phyloP scores from a whole-genome alignment of 2,888 invertebrate genomes.

The Nemapogon koenigi region DNA sequence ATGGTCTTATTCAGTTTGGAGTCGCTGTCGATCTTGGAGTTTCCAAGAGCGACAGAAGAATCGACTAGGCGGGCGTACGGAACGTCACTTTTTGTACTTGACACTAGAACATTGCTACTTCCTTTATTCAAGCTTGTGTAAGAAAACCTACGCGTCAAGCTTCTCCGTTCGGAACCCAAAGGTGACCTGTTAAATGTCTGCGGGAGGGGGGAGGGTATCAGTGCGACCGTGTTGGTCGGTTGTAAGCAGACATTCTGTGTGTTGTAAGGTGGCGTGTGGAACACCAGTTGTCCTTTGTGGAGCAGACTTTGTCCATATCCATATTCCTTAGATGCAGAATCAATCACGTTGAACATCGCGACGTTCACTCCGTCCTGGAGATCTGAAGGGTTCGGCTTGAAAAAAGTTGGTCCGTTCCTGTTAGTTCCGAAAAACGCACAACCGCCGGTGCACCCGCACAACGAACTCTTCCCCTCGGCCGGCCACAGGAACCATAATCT shows the following conservation, averaged over 20 bases:
- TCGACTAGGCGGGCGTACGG: constrained; percentile 84
- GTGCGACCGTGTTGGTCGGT: constrained; percentile 59
- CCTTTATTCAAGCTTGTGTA: constrained; percentile 56
- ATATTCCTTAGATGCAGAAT: constrained; percentile 80
- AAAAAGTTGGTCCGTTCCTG: constrained; percentile 86
- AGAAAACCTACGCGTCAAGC: constrained; percentile 53
- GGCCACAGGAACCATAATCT: constrained; percentile 97
- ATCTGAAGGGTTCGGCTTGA: constrained; percentile 84
- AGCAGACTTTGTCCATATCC: constrained; percentile 95
- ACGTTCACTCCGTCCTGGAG: constrained; percentile 83
- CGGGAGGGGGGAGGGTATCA: constrained; percentile 51
- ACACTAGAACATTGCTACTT: constrained; percentile 43
- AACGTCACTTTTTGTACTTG: constrained; percentile 68
- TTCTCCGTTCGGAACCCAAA: constrained; percentile 42
- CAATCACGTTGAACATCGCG: constrained; percentile 74
- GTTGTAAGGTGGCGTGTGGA: constrained; percentile 89
- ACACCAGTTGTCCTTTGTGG: constrained; percentile 84
- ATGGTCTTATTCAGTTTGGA: constrained; percentile 69
- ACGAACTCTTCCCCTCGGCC: constrained; percentile 69
- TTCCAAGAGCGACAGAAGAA: constrained; percentile 60
- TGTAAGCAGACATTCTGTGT: constrained; percentile 78
- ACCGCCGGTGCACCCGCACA: constrained; percentile 96
- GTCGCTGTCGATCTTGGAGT: constrained; percentile 73
- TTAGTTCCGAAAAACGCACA: constrained; percentile 95
- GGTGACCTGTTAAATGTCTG: constrained; percentile 47